phyloP scores from a whole-genome alignment of 2,888 invertebrate species.

The Spisula subtruncata region DNA sequence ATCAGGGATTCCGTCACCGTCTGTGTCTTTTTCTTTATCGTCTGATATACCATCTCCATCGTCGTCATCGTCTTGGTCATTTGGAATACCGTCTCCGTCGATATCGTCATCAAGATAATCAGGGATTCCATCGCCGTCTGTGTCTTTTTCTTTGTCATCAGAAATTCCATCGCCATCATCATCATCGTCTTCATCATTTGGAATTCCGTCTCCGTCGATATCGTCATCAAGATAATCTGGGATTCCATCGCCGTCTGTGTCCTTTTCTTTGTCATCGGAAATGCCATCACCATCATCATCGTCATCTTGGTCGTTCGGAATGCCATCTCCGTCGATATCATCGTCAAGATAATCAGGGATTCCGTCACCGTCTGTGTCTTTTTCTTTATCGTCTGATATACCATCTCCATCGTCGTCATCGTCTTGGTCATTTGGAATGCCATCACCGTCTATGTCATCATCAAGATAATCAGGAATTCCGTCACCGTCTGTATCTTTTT shows the following conservation, averaged over 20 bases:
- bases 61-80: conserved; percentile 80
- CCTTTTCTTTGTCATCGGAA: conserved; percentile 76
- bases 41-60: conserved; percentile 84
- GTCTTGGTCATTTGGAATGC: conserved; percentile 80
- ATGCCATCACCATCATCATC: conserved; percentile 77
- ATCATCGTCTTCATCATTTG: conserved; percentile 79
- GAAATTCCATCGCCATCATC: conserved; percentile 81
- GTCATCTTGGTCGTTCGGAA: conserved; percentile 77
- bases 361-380: conserved; percentile 83
- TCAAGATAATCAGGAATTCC: conserved; percentile 79
- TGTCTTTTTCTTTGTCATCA: conserved; percentile 75
- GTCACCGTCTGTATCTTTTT: conserved; percentile 77
- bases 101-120: conserved; percentile 78
- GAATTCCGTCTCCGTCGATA: conserved; percentile 81
- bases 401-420: conserved; percentile 80
- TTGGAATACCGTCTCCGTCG: conserved; percentile 83
- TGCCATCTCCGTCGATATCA: conserved; percentile 83
- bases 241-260: conserved; percentile 80
- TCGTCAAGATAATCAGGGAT: conserved; percentile 82
- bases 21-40: conserved; percentile 77
- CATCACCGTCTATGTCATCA: conserved; percentile 83
- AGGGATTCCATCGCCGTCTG: conserved; percentile 83
- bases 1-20: conserved; percentile 84
- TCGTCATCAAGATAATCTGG: conserved; percentile 72
- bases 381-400: conserved; percentile 79